Conservation (phyloP, 2,113 vertebrate species). For the Serinus canaria region DNA sequence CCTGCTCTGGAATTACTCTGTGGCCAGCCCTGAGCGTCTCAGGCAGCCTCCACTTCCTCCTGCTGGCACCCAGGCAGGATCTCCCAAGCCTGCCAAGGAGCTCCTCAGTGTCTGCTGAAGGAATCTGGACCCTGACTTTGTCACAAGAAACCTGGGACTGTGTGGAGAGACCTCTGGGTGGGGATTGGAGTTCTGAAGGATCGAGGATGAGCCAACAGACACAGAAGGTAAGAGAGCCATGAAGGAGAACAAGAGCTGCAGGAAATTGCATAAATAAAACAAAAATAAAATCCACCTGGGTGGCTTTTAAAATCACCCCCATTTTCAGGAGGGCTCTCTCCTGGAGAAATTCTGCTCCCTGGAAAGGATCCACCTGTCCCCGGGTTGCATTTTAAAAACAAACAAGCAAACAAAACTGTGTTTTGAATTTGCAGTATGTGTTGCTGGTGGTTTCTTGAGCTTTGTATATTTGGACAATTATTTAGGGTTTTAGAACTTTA, state of each 20-base stretch:
- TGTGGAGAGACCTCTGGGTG: neutral
- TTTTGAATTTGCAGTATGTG: conserved; percentile 64
- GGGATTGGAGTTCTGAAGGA: neutral
- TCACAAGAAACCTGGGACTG: neutral
- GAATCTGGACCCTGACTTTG: neutral
- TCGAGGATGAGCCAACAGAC: neutral
- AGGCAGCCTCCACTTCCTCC: neutral
- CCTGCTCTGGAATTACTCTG: neutral
- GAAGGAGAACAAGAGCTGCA: neutral
- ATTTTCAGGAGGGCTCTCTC: neutral
- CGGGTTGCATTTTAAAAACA: neutral
- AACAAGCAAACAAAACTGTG: conserved; percentile 52
- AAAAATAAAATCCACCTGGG: neutral
- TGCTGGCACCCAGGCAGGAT: neutral
- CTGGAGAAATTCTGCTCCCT: neutral
- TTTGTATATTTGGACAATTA: conserved; percentile 82
- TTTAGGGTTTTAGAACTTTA: conserved; percentile 79
- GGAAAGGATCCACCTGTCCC: conserved; percentile 44
- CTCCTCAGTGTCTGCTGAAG: neutral
- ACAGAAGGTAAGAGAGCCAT: neutral
- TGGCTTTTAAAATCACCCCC: neutral
- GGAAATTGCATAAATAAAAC: neutral
- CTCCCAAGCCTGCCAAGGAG: neutral
- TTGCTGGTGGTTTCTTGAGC: conserved; percentile 74
- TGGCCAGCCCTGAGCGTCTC: neutral